These are phyloP conservation scores for Ypsolopha scabrella DNA, from an alignment of 2,888 invertebrate genomes.

Conservation along the genomic window DNA sequence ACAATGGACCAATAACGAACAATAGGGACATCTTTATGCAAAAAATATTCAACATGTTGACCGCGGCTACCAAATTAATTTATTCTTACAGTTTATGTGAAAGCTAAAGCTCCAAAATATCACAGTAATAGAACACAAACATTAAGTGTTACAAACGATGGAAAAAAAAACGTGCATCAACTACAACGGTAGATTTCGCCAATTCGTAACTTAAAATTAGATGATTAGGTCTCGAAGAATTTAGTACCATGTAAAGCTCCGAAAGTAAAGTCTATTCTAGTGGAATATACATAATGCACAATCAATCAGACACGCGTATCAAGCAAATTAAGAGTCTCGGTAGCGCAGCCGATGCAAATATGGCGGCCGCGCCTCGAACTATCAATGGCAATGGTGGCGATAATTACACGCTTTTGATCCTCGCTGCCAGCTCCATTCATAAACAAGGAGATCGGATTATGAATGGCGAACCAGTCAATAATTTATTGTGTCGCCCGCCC, in stretches of 20 bases:
- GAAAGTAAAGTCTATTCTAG: no score
- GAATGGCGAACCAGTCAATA: slow-evolving; percentile 47
- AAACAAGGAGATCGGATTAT: slow-evolving; percentile 56
- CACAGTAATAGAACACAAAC: no score
- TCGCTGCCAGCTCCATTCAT: slow-evolving; percentile 56
- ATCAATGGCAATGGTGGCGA: slow-evolving; percentile 46
- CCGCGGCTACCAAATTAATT: background rate
- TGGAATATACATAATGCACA: background rate
- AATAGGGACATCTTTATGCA: slow-evolving; percentile 3
- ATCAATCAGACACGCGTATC: background rate
- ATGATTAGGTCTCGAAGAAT: no score
- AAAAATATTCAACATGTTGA: background rate
- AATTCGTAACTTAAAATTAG: no score
- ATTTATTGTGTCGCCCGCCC: slow-evolving; percentile 36
- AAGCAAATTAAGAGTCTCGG: background rate
- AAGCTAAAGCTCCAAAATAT: no score
- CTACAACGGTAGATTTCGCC: no score
- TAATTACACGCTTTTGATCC: slow-evolving; percentile 47
- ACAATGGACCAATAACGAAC: slow-evolving; percentile 31
- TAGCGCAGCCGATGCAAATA: slow-evolving; percentile 1
- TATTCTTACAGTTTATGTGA: no score
- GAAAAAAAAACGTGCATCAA: no score
- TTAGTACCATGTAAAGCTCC: no score
- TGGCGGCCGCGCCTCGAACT: slow-evolving; percentile 11
- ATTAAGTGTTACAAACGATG: background rate